Percentiles rank a stretch among this genome's conserved stretches.
Evolutionary conservation across 2,797 vertebrate species (phyloP).

Genomic region (Alca torda): DNA sequence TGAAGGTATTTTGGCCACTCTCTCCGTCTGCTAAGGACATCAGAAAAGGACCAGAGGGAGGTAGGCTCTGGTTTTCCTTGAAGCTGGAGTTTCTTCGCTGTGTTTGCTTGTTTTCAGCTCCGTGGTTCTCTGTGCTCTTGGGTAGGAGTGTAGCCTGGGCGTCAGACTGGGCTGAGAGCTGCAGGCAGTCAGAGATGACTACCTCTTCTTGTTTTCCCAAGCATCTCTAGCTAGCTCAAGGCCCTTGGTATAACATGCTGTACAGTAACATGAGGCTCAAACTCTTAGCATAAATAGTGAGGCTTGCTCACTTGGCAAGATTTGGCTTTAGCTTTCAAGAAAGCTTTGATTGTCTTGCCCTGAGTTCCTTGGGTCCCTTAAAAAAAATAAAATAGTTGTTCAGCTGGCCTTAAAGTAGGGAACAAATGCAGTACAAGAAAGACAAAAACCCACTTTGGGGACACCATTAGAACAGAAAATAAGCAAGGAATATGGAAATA

Average conservation of each 20-base stretch:
- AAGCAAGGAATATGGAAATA: not conserved
- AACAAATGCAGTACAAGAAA: not conserved
- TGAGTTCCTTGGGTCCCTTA: not conserved
- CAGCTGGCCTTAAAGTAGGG: not conserved
- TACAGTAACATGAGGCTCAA: not conserved
- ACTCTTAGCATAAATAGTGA: not conserved
- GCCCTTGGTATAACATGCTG: not conserved
- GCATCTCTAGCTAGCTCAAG: not conserved
- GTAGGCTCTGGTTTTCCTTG: not conserved
- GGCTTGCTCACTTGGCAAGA: not conserved
- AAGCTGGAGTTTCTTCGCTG: not conserved
- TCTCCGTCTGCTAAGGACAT: not conserved
- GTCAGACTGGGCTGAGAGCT: not conserved
- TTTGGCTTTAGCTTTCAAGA: not conserved
- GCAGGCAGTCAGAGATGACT: not conserved
- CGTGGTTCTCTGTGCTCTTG: not conserved
- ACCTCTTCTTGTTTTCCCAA: not conserved
- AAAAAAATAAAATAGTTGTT: not conserved
- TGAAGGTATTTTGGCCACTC: not conserved
- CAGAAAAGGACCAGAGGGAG: not conserved
- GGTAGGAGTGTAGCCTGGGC: rapidly evolving
- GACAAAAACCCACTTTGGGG: not conserved
- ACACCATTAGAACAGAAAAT: not conserved
- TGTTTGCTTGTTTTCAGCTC: not conserved
- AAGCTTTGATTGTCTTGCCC: not conserved